Base-by-base conservation (phyloP, 1,140 invertebrate species). In the Pachyrhynchus sulphureomaculatus region DNA sequence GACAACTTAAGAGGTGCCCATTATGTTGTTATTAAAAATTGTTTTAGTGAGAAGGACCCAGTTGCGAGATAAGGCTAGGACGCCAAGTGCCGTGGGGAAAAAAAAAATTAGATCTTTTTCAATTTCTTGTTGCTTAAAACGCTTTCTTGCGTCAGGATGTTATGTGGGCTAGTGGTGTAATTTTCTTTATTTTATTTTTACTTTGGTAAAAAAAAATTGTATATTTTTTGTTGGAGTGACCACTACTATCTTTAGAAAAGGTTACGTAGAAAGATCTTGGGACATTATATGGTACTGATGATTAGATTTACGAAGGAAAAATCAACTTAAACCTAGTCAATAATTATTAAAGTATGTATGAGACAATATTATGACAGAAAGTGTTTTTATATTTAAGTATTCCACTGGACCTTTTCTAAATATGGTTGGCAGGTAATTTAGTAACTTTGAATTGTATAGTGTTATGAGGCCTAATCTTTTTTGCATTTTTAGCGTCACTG, bases 61-160 rank as follows among this genome's bases (percentile, higher is more conserved):
- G 53, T 56, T 63, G 23, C 48, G 58, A 32, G 39, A 61, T 24
- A 61, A 61, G 49, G 26, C 39, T 49, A 61, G 62, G 49, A 64
- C 61, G 65, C 47, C 42, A 34, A 53, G 37, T 47, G 44, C 18
- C 53, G 62, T 42, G 62, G 55, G 52, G 44, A 42, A 42, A 33
- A 51, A 44, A 37, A 42, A 33, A 51, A 44, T 37, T 36, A 23
- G 23, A 56, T 55, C 58, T 49, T 54, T 59, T 66, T 54, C 48
- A 41, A 62, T 66, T 59, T 62, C 58, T 62, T 66, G 64, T 66
- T 66, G 64, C 64, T 66, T 66, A 47, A 53, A 62, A 55, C 55
- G 64, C 64, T 66, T 66, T 42, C 41, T 42, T 57, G 49, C 21
- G 53, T 18, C 17, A 15, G 33, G 12, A 13, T 42, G 26, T 33